Base-by-base conservation (phyloP, 2,113 vertebrate genomes). In the Bettongia penicillata region DNA sequence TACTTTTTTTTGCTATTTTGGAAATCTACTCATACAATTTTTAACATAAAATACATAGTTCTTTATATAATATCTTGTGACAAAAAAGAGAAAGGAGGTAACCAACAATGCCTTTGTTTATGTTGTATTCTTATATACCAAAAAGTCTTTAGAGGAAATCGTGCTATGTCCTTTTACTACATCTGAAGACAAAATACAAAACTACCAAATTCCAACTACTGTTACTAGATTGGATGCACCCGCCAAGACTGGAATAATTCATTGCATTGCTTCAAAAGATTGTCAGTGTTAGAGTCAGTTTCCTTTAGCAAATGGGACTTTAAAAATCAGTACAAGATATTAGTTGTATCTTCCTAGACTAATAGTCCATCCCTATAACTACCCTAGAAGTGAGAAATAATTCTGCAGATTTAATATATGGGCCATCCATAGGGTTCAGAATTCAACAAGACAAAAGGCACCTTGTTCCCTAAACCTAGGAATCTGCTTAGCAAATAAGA, bases 31-130 rank as follows among this genome's bases (percentile, higher is more conserved):
- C 96, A 55, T 77, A 91, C 12, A 95, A 53, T 90, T 91, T 51
- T 25, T 68, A n/a, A 61, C n/a, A 52, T 7, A 91, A 61, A 92
- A 22, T 55, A 43, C 14, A 95, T 19, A 49, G 0, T 94, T 90
- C 12, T 90, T 37, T 91, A 25, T 77, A 91, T 91, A 91, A 94
- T 93, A 50, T 93, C 31, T 93, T 37, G 28, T 37, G 12, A 37
- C 28, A 31, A 53, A 53, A 92, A 95, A 94, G 19, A 95, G 31
- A 97, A 96, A 92, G 89, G 7, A 93, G 94, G 51, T 93, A 55
- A 51, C 22, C 47, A 47, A 48, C 37, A 9, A 94, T 47, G 89
- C 92, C 16, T 90, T 90, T 93, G 37, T 91, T 91, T 2, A 91
- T 91, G 57, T 14, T 91, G 95, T 93, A 48, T 55, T 37, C 3